Evolutionary conservation across 2,113 vertebrate species (phyloP).

Genomic region (Emberiza fucata): DNA sequence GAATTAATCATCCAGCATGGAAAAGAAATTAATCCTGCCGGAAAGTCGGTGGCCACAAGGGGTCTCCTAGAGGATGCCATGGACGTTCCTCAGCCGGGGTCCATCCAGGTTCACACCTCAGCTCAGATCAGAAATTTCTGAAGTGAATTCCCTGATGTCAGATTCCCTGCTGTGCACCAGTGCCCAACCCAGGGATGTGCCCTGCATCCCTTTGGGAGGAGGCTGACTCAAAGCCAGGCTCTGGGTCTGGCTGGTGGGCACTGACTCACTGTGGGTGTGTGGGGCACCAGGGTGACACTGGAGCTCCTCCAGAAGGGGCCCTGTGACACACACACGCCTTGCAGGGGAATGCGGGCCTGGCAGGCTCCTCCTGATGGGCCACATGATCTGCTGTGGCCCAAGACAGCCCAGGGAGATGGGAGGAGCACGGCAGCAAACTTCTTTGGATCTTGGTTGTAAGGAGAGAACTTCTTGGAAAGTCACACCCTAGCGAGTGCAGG

Average conservation of each 20-base stretch:
- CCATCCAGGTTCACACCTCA: background rate
- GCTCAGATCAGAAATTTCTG: background rate
- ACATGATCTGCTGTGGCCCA: background rate
- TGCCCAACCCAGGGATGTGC: accelerated
- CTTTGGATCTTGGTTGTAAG: background rate
- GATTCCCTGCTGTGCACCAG: background rate
- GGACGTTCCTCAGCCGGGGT: background rate
- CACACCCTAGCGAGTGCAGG: background rate
- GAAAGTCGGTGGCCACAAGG: background rate
- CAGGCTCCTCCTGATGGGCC: background rate
- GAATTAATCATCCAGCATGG: conserved; percentile 3
- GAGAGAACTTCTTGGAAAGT: background rate
- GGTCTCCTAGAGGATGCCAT: background rate
- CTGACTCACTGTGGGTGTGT: background rate
- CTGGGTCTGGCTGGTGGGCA: accelerated
- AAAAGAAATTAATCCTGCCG: background rate
- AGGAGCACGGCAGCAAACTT: background rate
- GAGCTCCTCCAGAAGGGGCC: background rate
- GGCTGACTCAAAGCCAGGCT: accelerated
- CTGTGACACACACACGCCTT: background rate
- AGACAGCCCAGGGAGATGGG: background rate
- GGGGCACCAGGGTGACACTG: accelerated
- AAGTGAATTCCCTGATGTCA: background rate
- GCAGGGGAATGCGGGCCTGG: background rate
- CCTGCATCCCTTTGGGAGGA: background rate